Conservation (phyloP, 30 jellyfish, hydroid and myxozoan species). For the Pseudorhiza aurosa region DNA sequence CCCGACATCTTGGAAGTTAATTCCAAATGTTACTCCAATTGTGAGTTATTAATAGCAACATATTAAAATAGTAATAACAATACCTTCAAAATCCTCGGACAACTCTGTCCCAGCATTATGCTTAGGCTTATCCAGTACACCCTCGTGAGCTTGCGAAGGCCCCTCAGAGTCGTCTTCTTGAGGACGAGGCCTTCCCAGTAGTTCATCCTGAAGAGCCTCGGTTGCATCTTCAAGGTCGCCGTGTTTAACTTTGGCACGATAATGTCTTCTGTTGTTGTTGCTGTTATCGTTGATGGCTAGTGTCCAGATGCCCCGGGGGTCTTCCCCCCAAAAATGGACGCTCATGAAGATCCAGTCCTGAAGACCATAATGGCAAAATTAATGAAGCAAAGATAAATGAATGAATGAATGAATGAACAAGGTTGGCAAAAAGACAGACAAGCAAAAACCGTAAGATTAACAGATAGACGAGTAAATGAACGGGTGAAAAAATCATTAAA, state of each 20-base stretch:
- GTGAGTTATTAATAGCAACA: too few relatives aligned
- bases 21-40: too few relatives aligned
- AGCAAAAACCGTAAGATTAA: too few relatives aligned
- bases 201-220: constrained; percentile 88
- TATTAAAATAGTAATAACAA: too few relatives aligned
- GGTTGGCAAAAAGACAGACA: too few relatives aligned
- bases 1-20: too few relatives aligned
- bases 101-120: constrained; percentile 19
- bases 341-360: constrained; percentile 99
- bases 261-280: constrained; percentile 85
- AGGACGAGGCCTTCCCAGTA: constrained; percentile 73
- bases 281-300: constrained; percentile 94
- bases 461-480: too few relatives aligned
- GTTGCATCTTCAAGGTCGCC: constrained; percentile 99
- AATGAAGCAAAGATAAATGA: too few relatives aligned
- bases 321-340: constrained; percentile 99
- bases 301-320: constrained; percentile 98
- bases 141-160: constrained; percentile 64
- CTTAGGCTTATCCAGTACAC: constrained; percentile 25
- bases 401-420: too few relatives aligned
- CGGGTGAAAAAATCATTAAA: too few relatives aligned
- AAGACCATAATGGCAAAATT: too few relatives aligned
- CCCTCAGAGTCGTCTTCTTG: constrained; percentile 49
- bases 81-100: constrained; percentile 83
- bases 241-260: constrained; percentile 70